Evolutionary conservation across 2,113 vertebrate species (phyloP).

Genomic region (Saimiri boliviensis): DNA sequence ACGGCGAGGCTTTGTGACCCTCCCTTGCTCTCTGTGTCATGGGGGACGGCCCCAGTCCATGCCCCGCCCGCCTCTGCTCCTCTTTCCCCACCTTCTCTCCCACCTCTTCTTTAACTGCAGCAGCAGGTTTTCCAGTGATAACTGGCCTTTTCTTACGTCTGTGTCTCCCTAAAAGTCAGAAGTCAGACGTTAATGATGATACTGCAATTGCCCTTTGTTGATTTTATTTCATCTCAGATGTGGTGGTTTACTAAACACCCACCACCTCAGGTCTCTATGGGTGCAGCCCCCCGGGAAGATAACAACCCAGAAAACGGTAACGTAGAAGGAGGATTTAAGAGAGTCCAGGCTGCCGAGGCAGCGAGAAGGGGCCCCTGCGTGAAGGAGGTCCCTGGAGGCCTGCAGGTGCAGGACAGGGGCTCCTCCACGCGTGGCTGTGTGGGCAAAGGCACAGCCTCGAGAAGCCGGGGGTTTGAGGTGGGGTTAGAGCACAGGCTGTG

Average conservation of each 20-base stretch:
- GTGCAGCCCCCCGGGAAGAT: not conserved
- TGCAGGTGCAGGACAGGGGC: not conserved
- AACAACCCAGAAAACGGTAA: not conserved
- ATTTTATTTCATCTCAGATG: not conserved
- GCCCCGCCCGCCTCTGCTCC: fast-evolving
- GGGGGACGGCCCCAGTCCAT: not conserved
- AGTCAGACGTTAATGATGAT: not conserved
- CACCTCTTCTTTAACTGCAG: not conserved
- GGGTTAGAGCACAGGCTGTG: not conserved
- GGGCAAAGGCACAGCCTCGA: not conserved
- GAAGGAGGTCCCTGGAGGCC: not conserved
- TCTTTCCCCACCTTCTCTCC: not conserved
- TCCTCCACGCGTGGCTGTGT: too few relatives aligned
- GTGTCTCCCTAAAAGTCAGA: not conserved
- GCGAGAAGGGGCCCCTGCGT: not conserved
- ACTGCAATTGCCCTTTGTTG: not conserved
- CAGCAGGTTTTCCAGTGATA: not conserved
- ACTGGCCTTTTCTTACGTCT: not conserved
- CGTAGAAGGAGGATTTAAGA: not conserved
- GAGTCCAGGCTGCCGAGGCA: not conserved
- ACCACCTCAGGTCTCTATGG: not conserved
- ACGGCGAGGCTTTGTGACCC: not conserved
- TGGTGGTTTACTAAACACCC: not conserved
- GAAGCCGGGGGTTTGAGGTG: fast-evolving
- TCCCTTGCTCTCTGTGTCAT: not conserved